phyloP scores from a whole-genome alignment of 2,888 invertebrate species.

The Archaeoteleia sp. region DNA sequence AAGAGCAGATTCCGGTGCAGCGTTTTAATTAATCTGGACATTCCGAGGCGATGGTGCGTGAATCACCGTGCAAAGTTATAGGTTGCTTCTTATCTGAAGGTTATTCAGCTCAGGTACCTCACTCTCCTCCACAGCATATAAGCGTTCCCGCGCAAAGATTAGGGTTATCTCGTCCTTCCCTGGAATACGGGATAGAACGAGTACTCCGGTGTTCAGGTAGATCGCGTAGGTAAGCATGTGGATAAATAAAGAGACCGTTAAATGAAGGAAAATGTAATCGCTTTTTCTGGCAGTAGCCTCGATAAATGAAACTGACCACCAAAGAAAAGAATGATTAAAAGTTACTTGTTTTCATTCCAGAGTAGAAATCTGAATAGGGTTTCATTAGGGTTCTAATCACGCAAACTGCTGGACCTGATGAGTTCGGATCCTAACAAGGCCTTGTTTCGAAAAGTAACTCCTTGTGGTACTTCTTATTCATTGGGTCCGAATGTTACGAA shows the following conservation, averaged over 20 bases:
- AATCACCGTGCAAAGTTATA: conserved; percentile 71
- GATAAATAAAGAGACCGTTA: conserved; percentile 31
- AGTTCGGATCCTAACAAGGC: too few species aligned
- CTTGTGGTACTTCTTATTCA: too few species aligned
- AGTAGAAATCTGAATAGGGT: too few species aligned
- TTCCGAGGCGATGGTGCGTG: conserved; percentile 60
- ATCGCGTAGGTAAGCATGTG: conserved; percentile 19
- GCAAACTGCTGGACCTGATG: too few species aligned
- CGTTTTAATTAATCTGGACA: conserved; percentile 62
- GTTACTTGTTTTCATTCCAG: too few species aligned
- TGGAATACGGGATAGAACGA: conserved; percentile 60
- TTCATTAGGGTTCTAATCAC: too few species aligned
- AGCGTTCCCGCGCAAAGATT: conserved; percentile 70
- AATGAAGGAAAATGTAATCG: conserved; percentile 26
- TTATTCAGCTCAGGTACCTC: conserved; percentile 68
- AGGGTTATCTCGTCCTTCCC: conserved; percentile 67
- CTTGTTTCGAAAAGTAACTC: too few species aligned
- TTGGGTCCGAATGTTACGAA: too few species aligned
- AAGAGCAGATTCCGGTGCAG: conserved; percentile 51
- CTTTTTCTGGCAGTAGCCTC: conserved; percentile 24
- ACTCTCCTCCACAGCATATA: conserved; percentile 62
- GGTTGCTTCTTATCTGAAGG: conserved; percentile 65
- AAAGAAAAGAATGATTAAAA: neutral
- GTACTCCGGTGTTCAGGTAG: conserved; percentile 46
- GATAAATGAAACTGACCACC: conserved; percentile 17